Conservation (phyloP, 2,113 vertebrate species). For the Nannospalax galili region DNA sequence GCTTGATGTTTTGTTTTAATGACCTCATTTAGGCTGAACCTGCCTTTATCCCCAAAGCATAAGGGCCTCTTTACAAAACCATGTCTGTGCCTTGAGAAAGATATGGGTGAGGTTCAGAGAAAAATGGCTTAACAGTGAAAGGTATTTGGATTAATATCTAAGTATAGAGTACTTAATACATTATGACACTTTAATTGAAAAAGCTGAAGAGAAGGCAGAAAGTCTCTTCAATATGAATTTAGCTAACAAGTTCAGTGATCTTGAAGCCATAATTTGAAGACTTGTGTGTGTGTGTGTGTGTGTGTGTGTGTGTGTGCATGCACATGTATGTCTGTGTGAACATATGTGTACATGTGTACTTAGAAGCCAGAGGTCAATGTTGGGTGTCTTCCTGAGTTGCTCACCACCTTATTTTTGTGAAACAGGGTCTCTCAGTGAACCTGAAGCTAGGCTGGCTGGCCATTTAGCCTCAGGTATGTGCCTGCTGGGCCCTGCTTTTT, state of each 20-base stretch:
- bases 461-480: not conserved
- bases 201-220: not conserved
- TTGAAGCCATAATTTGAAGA: slow-evolving; percentile 1
- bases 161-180: slow-evolving; percentile 3
- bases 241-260: not conserved
- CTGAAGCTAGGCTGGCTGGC: not conserved
- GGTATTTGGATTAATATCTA: not conserved
- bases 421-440: not conserved
- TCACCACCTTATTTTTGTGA: not conserved
- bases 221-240: not conserved
- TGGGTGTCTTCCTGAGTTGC: not conserved
- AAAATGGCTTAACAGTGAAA: slow-evolving; percentile 51
- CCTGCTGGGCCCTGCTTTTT: not conserved
- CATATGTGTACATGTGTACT: too few species aligned
- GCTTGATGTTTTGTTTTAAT: slow-evolving; percentile 78
- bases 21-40: slow-evolving; percentile 79
- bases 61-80: slow-evolving; percentile 68
- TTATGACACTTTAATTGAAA: not conserved
- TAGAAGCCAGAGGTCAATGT: not conserved
- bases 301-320: not conserved
- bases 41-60: slow-evolving; percentile 69
- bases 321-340: too few species aligned
- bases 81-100: slow-evolving; percentile 53
- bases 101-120: slow-evolving; percentile 51
- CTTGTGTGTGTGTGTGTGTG: not conserved